These are phyloP conservation scores for Chelonia mydas DNA, from an alignment of 2,797 vertebrate genomes.

Conservation along the genomic window DNA sequence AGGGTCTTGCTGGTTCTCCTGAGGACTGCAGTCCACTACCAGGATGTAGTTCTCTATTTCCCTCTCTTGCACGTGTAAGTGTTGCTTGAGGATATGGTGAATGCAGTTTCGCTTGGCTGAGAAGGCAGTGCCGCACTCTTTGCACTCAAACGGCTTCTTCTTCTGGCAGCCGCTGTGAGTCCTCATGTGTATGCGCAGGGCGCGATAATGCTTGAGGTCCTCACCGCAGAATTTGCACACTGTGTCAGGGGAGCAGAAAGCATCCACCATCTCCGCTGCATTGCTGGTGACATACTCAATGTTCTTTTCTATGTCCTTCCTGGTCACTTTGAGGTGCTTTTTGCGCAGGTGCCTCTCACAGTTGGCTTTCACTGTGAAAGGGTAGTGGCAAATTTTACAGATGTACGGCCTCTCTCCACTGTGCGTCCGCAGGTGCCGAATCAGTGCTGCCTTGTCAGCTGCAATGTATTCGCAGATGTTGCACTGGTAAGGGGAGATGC, in stretches of 20 bases:
- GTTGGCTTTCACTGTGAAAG: constrained; percentile 98
- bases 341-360: constrained; percentile 97
- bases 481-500: constrained; percentile 94
- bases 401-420: constrained; percentile 96
- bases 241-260: constrained; percentile 85
- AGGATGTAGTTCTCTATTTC: constrained; percentile 94
- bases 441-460: constrained; percentile 94
- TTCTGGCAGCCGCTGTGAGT: constrained; percentile 93
- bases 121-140: constrained; percentile 92
- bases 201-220: constrained; percentile 92
- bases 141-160: constrained; percentile 94
- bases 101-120: constrained; percentile 95
- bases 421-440: constrained; percentile 95
- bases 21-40: constrained; percentile 77
- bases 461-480: constrained; percentile 97
- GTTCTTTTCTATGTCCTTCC: constrained; percentile 97
- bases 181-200: constrained; percentile 94
- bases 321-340: constrained; percentile 95
- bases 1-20: constrained; percentile 63
- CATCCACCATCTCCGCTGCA: constrained; percentile 85
- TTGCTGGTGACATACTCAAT: constrained; percentile 93
- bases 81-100: constrained; percentile 96
- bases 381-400: constrained; percentile 97
- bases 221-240: constrained; percentile 92
- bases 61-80: constrained; percentile 91